These are phyloP conservation scores for Nasonovia ribisnigri DNA, from an alignment of 2,888 invertebrate species.

Conservation along the genomic window DNA sequence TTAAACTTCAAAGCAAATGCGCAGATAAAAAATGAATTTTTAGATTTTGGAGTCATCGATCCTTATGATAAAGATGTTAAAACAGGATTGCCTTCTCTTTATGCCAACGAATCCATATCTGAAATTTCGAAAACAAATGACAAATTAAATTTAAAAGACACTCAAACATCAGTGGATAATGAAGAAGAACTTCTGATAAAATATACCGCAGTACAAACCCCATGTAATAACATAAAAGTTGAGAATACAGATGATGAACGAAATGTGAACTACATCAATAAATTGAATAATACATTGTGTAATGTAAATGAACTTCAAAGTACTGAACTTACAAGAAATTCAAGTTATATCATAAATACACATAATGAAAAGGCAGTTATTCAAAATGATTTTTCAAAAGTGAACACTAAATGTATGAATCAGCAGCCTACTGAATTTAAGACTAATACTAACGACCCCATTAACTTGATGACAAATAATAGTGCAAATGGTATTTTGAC, in stretches of 20 bases:
- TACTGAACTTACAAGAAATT: background rate
- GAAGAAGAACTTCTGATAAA: constrained; percentile 19
- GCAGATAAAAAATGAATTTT: constrained; percentile 12
- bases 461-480: background rate
- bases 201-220: background rate
- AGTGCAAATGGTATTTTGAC: background rate
- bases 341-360: background rate
- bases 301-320: background rate
- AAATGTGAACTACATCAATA: background rate
- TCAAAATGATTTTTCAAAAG: background rate
- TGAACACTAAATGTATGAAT: background rate
- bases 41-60: background rate
- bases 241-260: background rate
- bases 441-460: background rate
- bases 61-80: constrained; percentile 6
- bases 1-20: constrained; percentile 36
- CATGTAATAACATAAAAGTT: background rate
- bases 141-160: background rate
- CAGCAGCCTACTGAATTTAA: background rate
- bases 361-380: background rate
- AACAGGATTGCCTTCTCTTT: background rate
- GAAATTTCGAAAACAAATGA: background rate
- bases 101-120: background rate
- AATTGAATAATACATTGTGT: background rate
- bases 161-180: background rate